A percentile compares a stretch with the other conserved stretches of the same genome.
Conservation (phyloP, 2,113 vertebrate genomes). For the Psittacara wagleri region DNA sequence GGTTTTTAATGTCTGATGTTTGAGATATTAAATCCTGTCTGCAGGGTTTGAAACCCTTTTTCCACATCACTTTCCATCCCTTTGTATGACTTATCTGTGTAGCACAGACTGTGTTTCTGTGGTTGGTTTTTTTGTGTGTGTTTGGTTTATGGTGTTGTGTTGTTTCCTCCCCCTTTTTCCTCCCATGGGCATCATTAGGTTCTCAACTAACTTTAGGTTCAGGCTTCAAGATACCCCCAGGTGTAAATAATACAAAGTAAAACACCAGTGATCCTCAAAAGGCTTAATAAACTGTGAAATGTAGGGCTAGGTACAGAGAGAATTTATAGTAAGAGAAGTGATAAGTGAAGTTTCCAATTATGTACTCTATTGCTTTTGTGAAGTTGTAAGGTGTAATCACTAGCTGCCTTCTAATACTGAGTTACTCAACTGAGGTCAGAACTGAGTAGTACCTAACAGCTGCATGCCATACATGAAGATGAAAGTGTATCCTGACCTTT, state of each 20-base stretch:
- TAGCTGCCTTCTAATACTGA: background rate
- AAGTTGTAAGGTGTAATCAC: background rate
- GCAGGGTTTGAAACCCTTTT: background rate
- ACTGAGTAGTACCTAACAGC: background rate
- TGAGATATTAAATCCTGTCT: background rate
- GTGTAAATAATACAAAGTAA: background rate
- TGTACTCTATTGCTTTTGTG: background rate
- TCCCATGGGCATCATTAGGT: background rate
- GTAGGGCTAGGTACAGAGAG: background rate
- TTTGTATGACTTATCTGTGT: background rate
- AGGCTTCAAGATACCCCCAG: background rate
- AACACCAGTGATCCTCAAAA: background rate
- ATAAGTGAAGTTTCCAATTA: background rate
- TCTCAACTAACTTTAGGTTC: background rate
- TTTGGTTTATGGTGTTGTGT: background rate
- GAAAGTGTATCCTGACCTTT: background rate
- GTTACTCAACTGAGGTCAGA: background rate
- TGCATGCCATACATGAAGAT: background rate
- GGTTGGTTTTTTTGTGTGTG: background rate
- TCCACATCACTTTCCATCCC: background rate
- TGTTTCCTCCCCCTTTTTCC: background rate
- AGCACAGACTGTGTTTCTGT: background rate
- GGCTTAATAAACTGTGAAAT: background rate
- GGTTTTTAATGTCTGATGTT: background rate
- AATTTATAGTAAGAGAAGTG: background rate